phyloP scores from a whole-genome alignment of 2,888 invertebrate species.

The Polydesmus complanatus region DNA sequence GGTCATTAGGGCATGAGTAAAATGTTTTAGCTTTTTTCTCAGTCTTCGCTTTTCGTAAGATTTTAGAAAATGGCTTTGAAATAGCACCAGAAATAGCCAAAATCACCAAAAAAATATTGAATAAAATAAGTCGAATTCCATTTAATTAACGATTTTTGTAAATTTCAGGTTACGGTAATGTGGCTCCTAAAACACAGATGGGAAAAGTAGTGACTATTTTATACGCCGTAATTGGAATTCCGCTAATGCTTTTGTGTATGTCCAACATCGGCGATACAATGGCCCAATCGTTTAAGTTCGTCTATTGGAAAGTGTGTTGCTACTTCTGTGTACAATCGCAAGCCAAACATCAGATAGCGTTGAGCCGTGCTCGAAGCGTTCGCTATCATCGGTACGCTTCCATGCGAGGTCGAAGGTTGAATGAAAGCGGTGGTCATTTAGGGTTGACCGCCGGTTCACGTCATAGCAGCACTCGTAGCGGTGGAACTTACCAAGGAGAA shows the following conservation, averaged over 20 bases:
- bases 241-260: constrained; percentile 83
- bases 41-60: no score
- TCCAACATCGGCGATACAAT: constrained; percentile 88
- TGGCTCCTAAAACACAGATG: constrained; percentile 81
- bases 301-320: constrained; percentile 81
- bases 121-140: no score
- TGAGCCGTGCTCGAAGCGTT: constrained; percentile 8
- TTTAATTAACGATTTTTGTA: no score
- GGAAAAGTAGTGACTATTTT: constrained; percentile 91
- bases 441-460: background rate
- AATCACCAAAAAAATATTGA: no score
- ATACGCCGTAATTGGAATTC: constrained; percentile 86
- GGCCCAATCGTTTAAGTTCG: constrained; percentile 81
- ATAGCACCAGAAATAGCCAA: no score
- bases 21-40: no score
- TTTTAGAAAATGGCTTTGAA: no score
- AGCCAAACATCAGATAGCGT: constrained; percentile 30
- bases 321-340: constrained; percentile 72
- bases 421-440: background rate
- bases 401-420: background rate
- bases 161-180: constrained; percentile 79
- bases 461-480: constrained; percentile 7
- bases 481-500: constrained; percentile 7
- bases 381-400: constrained; percentile 18
- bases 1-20: no score